Percentiles rank a stretch among this genome's conserved stretches.
phyloP scores from a whole-genome alignment of 2,888 invertebrate species.

The Tinea semifulvella region DNA sequence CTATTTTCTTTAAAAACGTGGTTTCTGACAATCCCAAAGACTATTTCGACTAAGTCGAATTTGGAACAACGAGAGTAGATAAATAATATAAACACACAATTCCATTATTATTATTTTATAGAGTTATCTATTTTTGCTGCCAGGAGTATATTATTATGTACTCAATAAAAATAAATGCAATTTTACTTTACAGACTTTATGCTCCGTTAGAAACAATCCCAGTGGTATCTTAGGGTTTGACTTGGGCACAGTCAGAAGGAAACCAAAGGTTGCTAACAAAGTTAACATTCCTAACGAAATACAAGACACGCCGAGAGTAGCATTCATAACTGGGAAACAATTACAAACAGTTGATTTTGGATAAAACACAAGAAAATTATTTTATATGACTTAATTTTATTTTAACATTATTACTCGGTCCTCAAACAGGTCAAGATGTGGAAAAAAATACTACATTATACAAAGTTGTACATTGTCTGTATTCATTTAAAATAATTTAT shows the following conservation, averaged over 20 bases:
- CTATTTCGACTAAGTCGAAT: no score
- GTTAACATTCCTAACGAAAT: slow-evolving; percentile 45
- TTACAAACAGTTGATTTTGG: slow-evolving; percentile 66
- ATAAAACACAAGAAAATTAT: slow-evolving; percentile 21
- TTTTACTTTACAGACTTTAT: slow-evolving; percentile 64
- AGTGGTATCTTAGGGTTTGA: slow-evolving; percentile 67
- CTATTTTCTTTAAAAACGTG: no score
- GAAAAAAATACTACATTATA: slow-evolving; percentile 33
- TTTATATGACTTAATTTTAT: not conserved
- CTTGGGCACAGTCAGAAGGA: slow-evolving; percentile 56
- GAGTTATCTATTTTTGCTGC: not conserved
- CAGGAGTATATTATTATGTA: no score
- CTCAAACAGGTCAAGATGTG: not conserved
- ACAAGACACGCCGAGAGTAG: slow-evolving; percentile 55
- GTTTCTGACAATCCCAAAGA: no score
- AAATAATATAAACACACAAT: no score
- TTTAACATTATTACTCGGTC: not conserved
- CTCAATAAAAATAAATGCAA: no score
- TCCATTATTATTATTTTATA: not conserved
- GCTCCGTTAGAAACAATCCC: slow-evolving; percentile 59
- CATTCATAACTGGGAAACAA: slow-evolving; percentile 63
- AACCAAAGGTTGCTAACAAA: slow-evolving; percentile 35
- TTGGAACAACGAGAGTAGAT: no score
- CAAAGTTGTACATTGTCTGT: slow-evolving; percentile 61
- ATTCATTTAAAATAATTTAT: slow-evolving; percentile 52